A percentile compares a stretch with the other conserved stretches of the same genome.
Evolutionary conservation across 2,113 vertebrate genomes (phyloP).

Genomic region (Butastur rufipennis): DNA sequence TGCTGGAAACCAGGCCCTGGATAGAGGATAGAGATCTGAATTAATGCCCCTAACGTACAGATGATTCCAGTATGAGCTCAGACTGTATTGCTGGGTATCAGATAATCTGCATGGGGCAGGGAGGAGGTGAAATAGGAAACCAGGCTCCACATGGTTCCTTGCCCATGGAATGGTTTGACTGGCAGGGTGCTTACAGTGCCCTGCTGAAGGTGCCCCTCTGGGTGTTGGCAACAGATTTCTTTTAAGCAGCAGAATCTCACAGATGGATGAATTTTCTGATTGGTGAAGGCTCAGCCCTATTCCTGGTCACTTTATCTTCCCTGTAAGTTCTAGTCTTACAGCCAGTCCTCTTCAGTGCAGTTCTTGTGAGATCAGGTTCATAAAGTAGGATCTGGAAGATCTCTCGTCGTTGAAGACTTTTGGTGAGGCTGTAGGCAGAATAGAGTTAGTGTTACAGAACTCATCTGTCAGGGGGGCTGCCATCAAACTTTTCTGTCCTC

Average conservation of each 20-base stretch:
- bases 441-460: background rate
- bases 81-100: conserved; percentile 13
- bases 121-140: conserved; percentile 53
- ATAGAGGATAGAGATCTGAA: background rate
- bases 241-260: background rate
- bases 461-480: background rate
- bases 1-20: background rate
- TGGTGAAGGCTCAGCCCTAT: background rate
- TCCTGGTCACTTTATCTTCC: background rate
- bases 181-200: background rate
- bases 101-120: background rate
- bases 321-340: background rate
- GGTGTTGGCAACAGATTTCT: background rate
- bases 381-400: background rate
- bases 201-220: conserved; percentile 20
- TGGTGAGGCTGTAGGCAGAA: background rate
- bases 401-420: background rate
- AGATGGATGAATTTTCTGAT: background rate
- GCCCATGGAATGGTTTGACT: background rate
- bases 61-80: conserved; percentile 39
- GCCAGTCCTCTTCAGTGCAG: background rate
- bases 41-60: background rate
- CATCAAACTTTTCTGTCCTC: background rate
- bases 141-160: background rate
- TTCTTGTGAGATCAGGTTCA: background rate